Conservation (phyloP, 2,888 invertebrate genomes). For the Prenolepis imparis region DNA sequence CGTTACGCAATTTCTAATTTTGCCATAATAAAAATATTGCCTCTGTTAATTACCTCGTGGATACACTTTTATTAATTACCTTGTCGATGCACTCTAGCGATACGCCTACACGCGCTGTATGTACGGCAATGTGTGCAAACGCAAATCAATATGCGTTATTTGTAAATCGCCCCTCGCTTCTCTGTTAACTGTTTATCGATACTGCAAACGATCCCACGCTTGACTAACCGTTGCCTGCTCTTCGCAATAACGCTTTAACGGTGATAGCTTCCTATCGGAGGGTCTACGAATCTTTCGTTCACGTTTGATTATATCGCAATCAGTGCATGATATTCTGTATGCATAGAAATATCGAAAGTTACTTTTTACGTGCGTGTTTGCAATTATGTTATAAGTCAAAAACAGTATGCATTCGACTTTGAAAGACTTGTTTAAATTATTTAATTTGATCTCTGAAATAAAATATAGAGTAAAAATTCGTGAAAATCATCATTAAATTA, state of each 20-base stretch:
- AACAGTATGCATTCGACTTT: neutral
- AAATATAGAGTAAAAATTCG: neutral
- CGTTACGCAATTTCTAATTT: slow-evolving; percentile 21
- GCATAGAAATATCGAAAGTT: slow-evolving; percentile 14
- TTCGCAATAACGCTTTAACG: slow-evolving; percentile 66
- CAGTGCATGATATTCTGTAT: slow-evolving; percentile 16
- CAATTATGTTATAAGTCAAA: neutral
- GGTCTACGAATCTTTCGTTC: slow-evolving; percentile 47
- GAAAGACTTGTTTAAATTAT: neutral
- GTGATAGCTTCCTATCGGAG: slow-evolving; percentile 67
- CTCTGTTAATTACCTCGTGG: slow-evolving; percentile 40
- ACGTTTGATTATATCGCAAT: slow-evolving; percentile 19
- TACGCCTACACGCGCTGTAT: slow-evolving; percentile 41
- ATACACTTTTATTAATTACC: slow-evolving; percentile 51
- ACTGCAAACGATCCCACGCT: slow-evolving; percentile 64
- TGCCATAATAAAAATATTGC: slow-evolving; percentile 19
- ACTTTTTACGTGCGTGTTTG: neutral
- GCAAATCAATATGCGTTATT: slow-evolving; percentile 78
- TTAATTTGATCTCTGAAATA: neutral
- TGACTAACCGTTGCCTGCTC: slow-evolving; percentile 56
- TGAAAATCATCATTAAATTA: neutral
- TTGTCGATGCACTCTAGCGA: slow-evolving; percentile 49
- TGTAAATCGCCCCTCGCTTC: slow-evolving; percentile 77
- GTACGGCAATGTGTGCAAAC: slow-evolving; percentile 40
- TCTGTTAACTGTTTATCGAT: slow-evolving; percentile 76